phyloP scores from a whole-genome alignment of 2,888 invertebrate genomes.

The Dolomedes plantarius region DNA sequence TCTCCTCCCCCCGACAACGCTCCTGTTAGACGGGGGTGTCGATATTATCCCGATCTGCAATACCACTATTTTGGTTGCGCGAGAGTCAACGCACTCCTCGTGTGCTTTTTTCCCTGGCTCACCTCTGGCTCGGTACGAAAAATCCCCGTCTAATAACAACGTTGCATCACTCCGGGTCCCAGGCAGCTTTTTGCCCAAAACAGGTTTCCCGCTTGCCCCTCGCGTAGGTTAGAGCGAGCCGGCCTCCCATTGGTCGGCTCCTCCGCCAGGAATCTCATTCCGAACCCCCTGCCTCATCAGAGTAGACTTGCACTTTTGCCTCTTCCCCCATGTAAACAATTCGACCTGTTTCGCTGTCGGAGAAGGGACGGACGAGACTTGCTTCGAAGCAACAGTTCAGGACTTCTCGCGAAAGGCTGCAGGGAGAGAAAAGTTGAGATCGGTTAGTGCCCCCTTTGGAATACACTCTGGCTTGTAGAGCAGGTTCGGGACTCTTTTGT shows the following conservation, averaged over 20 bases:
- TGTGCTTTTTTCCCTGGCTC: too few relatives aligned
- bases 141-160: not conserved
- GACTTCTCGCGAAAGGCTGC: not conserved
- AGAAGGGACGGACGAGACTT: too few relatives aligned
- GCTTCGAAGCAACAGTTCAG: too few relatives aligned
- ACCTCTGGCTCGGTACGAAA: too few relatives aligned
- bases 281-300: not conserved
- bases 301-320: not conserved
- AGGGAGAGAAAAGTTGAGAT: not conserved
- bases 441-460: constrained; percentile 2
- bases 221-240: not conserved
- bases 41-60: too few relatives aligned
- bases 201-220: not conserved
- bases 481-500: not conserved
- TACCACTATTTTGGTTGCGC: too few relatives aligned
- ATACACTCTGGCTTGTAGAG: not conserved
- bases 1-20: too few relatives aligned
- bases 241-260: not conserved
- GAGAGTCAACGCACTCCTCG: too few relatives aligned
- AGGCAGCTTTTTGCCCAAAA: not conserved
- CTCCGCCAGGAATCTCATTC: not conserved
- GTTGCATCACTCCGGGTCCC: not conserved
- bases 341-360: not conserved
- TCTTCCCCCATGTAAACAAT: constrained; percentile 1
- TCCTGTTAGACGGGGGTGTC: too few relatives aligned